Conservation (phyloP, 2,888 invertebrate species). For the Hemicrepidius hirtus region DNA sequence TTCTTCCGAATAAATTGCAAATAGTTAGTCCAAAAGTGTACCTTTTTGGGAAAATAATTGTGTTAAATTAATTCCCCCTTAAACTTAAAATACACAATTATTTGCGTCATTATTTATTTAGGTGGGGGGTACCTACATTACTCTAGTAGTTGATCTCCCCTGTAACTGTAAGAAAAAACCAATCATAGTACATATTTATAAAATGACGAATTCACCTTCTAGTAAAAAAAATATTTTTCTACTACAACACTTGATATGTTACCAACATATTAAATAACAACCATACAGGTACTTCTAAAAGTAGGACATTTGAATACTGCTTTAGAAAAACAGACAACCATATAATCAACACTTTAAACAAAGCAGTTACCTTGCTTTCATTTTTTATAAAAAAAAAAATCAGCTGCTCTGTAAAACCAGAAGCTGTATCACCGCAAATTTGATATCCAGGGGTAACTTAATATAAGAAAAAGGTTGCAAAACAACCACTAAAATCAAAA, state of each 20-base stretch:
- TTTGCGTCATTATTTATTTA: too few species aligned
- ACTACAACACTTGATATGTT: constrained; percentile 59
- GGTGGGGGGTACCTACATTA: too few species aligned
- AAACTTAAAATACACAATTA: too few species aligned
- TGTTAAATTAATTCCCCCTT: too few species aligned
- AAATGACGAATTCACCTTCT: not conserved
- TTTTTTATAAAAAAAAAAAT: constrained; percentile 38
- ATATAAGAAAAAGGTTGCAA: constrained; percentile 62
- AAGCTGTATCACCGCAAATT: constrained; percentile 66
- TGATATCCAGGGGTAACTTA: constrained; percentile 68
- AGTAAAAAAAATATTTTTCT: constrained; percentile 15
- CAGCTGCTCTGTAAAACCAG: constrained; percentile 46
- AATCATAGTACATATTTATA: not conserved
- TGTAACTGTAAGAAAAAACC: too few species aligned
- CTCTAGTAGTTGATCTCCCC: too few species aligned
- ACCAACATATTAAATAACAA: constrained; percentile 59
- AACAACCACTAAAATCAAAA: constrained; percentile 58
- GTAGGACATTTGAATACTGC: constrained; percentile 26
- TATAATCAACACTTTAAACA: constrained; percentile 28
- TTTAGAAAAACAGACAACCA: constrained; percentile 5
- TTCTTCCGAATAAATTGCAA: too few species aligned
- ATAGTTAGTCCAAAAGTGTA: too few species aligned
- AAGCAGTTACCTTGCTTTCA: constrained; percentile 49
- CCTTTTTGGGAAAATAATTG: too few species aligned
- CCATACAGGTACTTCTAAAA: constrained; percentile 41